Evolutionary conservation across 37 sponge, comb jelly and placozoan genomes (phyloP).

Genomic region (Lycopodina hypogea): DNA sequence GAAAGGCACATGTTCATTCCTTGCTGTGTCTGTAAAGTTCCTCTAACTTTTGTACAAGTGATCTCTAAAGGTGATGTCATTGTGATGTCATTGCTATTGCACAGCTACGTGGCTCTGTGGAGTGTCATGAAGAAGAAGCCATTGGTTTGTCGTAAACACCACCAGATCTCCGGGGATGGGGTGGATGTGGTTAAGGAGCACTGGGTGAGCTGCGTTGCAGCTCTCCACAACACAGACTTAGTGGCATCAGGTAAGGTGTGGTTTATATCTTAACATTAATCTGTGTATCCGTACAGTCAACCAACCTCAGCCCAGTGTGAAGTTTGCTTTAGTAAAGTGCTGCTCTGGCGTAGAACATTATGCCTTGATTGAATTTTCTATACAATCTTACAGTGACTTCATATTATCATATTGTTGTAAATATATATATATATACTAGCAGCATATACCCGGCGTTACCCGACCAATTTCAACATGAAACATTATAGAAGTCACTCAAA

Average conservation of each 20-base stretch:
- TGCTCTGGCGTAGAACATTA: too few relatives aligned
- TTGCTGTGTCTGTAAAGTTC: too few relatives aligned
- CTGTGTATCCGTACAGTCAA: not conserved
- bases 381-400: too few relatives aligned
- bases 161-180: not conserved
- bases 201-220: conserved; percentile 83
- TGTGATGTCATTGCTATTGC: not conserved
- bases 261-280: not conserved
- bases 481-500: too few relatives aligned
- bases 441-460: too few relatives aligned
- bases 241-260: conserved; percentile 70
- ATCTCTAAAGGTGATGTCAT: too few relatives aligned
- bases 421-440: too few relatives aligned
- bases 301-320: not conserved
- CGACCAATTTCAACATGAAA: too few relatives aligned
- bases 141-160: conserved; percentile 23
- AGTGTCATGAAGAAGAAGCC: conserved; percentile 91
- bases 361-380: too few relatives aligned
- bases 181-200: not conserved
- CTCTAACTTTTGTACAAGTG: too few relatives aligned
- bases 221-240: conserved; percentile 76
- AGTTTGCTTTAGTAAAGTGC: not conserved
- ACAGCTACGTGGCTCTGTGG: conserved; percentile 82
- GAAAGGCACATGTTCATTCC: too few relatives aligned
- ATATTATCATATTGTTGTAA: too few relatives aligned